Base-by-base conservation (phyloP, 2,113 vertebrate genomes). In the Agapornis roseicollis region DNA sequence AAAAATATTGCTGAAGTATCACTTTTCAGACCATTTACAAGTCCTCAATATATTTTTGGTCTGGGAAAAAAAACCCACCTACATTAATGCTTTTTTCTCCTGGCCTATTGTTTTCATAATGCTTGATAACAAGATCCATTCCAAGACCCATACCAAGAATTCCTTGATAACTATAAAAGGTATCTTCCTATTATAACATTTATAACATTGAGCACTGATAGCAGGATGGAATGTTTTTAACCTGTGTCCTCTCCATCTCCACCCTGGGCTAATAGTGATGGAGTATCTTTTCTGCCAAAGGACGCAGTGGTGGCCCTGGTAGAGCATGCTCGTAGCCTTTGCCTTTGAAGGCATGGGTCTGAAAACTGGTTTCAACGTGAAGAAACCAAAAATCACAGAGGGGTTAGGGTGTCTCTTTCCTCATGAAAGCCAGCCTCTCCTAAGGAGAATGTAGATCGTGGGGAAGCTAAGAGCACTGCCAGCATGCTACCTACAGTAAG, bases 21-120 rank as follows among this genome's bases (percentile, higher is more conserved):
- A n/a, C 14, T 89, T 90, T 92, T 63, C 61, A 60, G 49, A 81
- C 49, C 35, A 35, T 92, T 93, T 37, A 53, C 85, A 37, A 89
- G 7, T 23, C 53, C 31, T 72, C 49, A 46, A 31, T 18, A 29
- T 47, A 68, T 74, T 80, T 95, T 80, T 91, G 42, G 17, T 66
- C 17, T n/a, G 24, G 3, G 24, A 4, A n/a, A 83, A 80, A 53
- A 80, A 0, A 0, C 0, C 2, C 35, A 87, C 18, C 24, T 31
- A 60, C 25, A 74, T 64, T 29, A 80, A 61, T 66, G 64, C 4
- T 52, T 55, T 91, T 86, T 70, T 72, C 19, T 68, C 28, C 16
- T 22, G 15, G 63, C 9, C 49, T 69, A 87, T 77, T 41, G 7
- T 70, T 96, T 89, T 74, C 52, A 33, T 56, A 92, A 85, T 2